Base-by-base conservation (phyloP, 1,140 invertebrate genomes). In the Rhagoletis pomonella region DNA sequence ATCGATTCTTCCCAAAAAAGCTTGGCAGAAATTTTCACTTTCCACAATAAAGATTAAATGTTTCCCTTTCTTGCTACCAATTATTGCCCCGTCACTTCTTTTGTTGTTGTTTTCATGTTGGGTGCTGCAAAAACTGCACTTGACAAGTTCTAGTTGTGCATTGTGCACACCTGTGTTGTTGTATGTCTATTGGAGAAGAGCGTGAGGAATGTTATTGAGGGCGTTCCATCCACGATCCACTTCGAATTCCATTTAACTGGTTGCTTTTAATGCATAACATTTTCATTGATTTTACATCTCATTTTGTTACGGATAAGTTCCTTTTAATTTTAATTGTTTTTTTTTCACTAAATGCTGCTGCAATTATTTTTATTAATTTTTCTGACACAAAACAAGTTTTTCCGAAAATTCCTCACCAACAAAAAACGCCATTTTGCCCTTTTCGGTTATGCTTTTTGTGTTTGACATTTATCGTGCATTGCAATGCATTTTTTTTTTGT, bases 371-470 rank as follows among this genome's bases (percentile, higher is more conserved):
- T 3, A n/a, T 17, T 47, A 44, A 73, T 10, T 1, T 55, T 81
- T 55, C 14, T 29, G 14, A 17, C 17, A 19, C 7, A 58, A 55
- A 55, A 19, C 47, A 9, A 19, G n/a, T 81, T 81, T 10, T n/a
- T 29, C 19, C 73, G 9, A 81, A 81, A 44, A 73, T 60, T 73
- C 9, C 47, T 81, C 64, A 86, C 47, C 64, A 39, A 67, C 29
- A 88, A 81, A 88, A 88, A 86, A 88, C 88, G 86, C 86, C 88
- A 88, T 88, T 88, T 88, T 88, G 88, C 88, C 88, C 88, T 88
- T 84, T 87, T 86, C 29, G 29, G 42, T 47, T 6, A 84, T 88
- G 9, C 85, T 12, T 17, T 88, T 88, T 87, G 50, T 47, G 4
- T 17, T 60, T 87, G 86, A 87, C 86, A 86, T 88, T 86, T n/a